Evolutionary conservation across 1,140 invertebrate genomes (phyloP).

Genomic region (Drepana arcuata): DNA sequence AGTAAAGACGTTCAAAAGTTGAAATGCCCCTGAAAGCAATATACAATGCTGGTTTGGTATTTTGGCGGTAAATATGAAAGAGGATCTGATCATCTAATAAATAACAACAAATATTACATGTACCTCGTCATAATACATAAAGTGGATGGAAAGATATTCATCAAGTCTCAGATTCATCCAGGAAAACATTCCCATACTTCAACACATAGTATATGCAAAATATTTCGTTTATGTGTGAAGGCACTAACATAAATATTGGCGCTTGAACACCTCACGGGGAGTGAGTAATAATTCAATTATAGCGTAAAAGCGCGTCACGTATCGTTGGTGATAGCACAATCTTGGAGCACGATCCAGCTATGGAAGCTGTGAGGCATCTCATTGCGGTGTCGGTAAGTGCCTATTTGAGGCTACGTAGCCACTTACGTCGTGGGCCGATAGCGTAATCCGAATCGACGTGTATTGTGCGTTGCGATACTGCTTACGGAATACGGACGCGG

Average conservation of each 20-base stretch:
- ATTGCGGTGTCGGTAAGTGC: conserved; percentile 59
- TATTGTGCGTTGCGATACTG: conserved; percentile 52
- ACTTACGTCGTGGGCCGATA: conserved; percentile 56
- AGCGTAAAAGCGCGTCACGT: conserved; percentile 43
- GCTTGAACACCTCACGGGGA: conserved; percentile 29
- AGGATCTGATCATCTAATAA: no score
- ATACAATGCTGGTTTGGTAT: no score
- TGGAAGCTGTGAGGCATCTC: conserved; percentile 50
- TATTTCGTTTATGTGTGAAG: conserved; percentile 15
- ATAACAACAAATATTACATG: no score
- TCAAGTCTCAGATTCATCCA: no score
- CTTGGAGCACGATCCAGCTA: conserved; percentile 41
- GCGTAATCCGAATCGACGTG: conserved; percentile 50
- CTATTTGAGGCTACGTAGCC: conserved; percentile 61
- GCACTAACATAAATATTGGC: conserved; percentile 32
- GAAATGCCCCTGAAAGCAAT: no score
- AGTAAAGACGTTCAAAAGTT: no score
- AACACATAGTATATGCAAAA: not conserved
- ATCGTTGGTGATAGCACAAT: conserved; percentile 52
- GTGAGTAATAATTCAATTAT: conserved; percentile 65
- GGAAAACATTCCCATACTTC: no score
- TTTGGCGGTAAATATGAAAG: no score
- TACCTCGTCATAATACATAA: no score
- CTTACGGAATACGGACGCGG: conserved; percentile 4
- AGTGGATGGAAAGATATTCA: no score